phyloP scores from a whole-genome alignment of 2,797 vertebrate species.

The Orientallactaga sibirica region DNA sequence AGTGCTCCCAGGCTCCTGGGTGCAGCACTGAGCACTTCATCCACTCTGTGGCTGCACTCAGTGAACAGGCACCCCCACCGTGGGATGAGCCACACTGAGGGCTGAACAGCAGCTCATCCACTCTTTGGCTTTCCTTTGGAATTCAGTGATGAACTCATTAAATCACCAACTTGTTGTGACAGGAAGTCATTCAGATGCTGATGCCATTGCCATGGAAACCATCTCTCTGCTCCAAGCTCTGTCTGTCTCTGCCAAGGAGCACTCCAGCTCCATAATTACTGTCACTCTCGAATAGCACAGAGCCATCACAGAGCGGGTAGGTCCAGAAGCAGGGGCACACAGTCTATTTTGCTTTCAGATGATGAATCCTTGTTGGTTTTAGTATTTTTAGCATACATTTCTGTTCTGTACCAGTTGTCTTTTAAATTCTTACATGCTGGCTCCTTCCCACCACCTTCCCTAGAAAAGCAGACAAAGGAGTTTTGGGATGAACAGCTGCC shows the following conservation, averaged over 20 bases:
- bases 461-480: constrained; percentile 79
- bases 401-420: constrained; percentile 3
- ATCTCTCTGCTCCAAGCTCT: constrained; percentile 68
- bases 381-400: constrained; percentile 62
- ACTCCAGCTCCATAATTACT: constrained; percentile 75
- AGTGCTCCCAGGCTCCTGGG: not conserved
- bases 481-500: not conserved
- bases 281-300: constrained; percentile 65
- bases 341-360: constrained; percentile 61
- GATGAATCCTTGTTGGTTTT: constrained; percentile 42
- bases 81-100: not conserved
- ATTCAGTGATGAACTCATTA: constrained; percentile 81
- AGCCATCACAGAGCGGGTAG: constrained; percentile 16
- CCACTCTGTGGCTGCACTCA: not conserved
- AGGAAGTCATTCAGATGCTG: constrained; percentile 87
- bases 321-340: constrained; percentile 15
- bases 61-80: not conserved
- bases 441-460: constrained; percentile 79
- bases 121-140: constrained; percentile 71
- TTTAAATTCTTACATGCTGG: constrained; percentile 70
- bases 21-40: not conserved
- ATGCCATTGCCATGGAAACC: constrained; percentile 88
- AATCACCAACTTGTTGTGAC: constrained; percentile 78
- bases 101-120: constrained; percentile 18
- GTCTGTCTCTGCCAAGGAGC: constrained; percentile 73